Evolutionary conservation across 2,113 vertebrate species (phyloP).

Genomic region (Mohoua ochrocephala): DNA sequence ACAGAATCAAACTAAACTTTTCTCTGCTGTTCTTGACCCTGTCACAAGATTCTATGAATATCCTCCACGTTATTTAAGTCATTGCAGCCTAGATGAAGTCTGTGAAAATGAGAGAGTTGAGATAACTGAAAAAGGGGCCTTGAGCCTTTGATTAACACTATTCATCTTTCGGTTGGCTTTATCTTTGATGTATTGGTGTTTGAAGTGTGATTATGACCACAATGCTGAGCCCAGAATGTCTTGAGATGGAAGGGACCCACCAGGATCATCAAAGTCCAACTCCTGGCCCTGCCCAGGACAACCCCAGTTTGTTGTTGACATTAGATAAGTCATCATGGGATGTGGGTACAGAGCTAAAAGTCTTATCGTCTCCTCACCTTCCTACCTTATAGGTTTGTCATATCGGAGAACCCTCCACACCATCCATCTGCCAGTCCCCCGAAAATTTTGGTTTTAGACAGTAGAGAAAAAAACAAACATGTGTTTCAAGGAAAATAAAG

Average conservation of each 20-base stretch:
- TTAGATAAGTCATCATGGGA: background rate
- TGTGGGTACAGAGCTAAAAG: background rate
- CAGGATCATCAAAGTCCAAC: background rate
- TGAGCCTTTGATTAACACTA: background rate
- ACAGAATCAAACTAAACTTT: background rate
- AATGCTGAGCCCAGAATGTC: background rate
- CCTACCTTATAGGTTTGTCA: background rate
- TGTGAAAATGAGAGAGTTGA: background rate
- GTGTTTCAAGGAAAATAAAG: background rate
- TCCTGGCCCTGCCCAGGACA: background rate
- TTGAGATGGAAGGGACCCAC: background rate
- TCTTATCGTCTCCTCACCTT: background rate
- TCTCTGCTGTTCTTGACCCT: background rate
- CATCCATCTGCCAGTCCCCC: too few species aligned
- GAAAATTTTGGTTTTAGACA: background rate
- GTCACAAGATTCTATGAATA: background rate
- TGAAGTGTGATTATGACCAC: background rate
- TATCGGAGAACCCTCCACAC: background rate
- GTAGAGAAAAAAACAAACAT: background rate
- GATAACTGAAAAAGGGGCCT: background rate
- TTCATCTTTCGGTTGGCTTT: background rate
- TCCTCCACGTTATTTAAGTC: background rate
- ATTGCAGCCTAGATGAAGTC: background rate
- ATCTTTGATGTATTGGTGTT: background rate
- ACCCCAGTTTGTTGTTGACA: background rate